Conservation (phyloP, 2,888 invertebrate species). For the Agonopterix heracliana region DNA sequence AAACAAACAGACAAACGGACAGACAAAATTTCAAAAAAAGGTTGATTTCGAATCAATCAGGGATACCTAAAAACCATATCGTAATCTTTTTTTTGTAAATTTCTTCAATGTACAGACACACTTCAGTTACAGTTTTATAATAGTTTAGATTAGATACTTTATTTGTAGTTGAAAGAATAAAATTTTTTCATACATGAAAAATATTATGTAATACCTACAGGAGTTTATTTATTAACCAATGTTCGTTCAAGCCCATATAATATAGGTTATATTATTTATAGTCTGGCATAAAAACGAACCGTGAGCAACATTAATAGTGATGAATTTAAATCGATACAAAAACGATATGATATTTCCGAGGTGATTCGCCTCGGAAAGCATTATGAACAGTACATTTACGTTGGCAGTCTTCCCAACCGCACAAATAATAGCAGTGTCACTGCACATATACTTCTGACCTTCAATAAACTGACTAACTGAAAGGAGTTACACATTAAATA, state of each 20-base stretch:
- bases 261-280: constrained; percentile 51
- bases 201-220: too few relatives aligned
- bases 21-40: too few relatives aligned
- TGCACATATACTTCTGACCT: constrained; percentile 29
- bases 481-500: constrained; percentile 21
- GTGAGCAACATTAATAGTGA: too few relatives aligned
- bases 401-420: constrained; percentile 44
- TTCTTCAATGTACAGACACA: too few relatives aligned
- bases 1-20: too few relatives aligned
- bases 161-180: background rate
- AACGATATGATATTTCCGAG: constrained; percentile 16
- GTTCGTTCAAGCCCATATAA: constrained; percentile 31
- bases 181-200: too few relatives aligned
- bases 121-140: too few relatives aligned
- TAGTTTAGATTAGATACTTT: too few relatives aligned
- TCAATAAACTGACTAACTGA: constrained; percentile 23
- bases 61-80: too few relatives aligned
- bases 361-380: constrained; percentile 35
- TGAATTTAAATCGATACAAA: too few relatives aligned
- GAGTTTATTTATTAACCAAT: constrained; percentile 7
- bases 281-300: constrained; percentile 33
- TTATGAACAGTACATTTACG: constrained; percentile 27
- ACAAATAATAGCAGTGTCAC: constrained; percentile 36
- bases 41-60: too few relatives aligned
- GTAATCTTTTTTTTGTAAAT: too few relatives aligned